phyloP scores from a whole-genome alignment of 53 echinoderm and acorn worm species.

The Paracentrotus lividus region DNA sequence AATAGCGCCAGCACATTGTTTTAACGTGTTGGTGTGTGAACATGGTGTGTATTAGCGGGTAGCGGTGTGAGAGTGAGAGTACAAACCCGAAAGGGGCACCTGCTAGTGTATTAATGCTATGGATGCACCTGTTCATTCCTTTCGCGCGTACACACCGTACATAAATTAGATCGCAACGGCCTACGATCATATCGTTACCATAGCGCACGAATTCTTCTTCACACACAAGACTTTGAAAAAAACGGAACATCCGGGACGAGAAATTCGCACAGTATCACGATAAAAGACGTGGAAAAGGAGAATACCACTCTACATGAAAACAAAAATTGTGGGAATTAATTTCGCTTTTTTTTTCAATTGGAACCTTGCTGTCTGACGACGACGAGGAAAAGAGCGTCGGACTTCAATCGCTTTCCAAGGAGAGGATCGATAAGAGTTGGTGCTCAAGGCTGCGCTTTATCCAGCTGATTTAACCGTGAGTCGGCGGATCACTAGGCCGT shows the following conservation, averaged over 20 bases:
- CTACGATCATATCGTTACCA: constrained; percentile 41
- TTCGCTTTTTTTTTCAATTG: constrained; percentile 11
- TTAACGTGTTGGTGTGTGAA: constrained; percentile 29
- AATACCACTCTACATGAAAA: background rate
- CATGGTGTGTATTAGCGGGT: constrained; percentile 1
- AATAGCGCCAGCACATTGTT: constrained; percentile 59
- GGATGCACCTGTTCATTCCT: constrained; percentile 34
- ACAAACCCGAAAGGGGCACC: background rate
- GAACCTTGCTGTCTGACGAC: too few relatives aligned
- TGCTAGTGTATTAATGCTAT: constrained; percentile 27
- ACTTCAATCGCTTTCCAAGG: constrained; percentile 42
- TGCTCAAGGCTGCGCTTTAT: constrained; percentile 56
- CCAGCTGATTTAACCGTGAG: constrained; percentile 63
- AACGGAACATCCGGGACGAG: constrained; percentile 21
- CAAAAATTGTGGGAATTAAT: background rate
- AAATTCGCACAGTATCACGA: background rate
- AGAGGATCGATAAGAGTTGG: constrained; percentile 37
- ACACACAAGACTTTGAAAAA: constrained; percentile 19
- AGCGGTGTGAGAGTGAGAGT: constrained; percentile 19
- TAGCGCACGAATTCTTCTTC: background rate
- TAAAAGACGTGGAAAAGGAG: constrained; percentile 7
- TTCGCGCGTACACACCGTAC: constrained; percentile 17
- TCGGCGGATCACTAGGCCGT: constrained; percentile 53
- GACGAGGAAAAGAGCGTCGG: background rate
- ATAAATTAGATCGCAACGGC: constrained; percentile 57